Evolutionary conservation across 1,140 invertebrate species (phyloP).

Genomic region (Brachionus rotundiformis): DNA sequence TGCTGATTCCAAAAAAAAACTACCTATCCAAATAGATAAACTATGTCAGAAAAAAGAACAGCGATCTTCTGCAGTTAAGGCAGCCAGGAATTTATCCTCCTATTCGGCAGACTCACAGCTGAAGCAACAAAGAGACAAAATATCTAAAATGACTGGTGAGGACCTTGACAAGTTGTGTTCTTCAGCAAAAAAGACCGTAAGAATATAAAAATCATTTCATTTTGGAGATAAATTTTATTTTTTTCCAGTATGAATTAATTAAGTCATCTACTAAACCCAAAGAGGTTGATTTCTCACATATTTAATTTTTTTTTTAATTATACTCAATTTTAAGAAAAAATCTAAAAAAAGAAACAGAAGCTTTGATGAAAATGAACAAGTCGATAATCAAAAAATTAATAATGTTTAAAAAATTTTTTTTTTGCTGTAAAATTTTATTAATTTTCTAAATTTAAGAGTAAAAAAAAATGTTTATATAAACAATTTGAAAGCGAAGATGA

Average conservation of each 20-base stretch:
- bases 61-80: neutral
- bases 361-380: neutral
- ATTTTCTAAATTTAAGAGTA: neutral
- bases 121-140: slow-evolving; percentile 22
- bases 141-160: slow-evolving; percentile 11
- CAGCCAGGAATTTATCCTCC: neutral
- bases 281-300: neutral
- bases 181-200: slow-evolving; percentile 21
- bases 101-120: neutral
- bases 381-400: no score
- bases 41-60: slow-evolving; percentile 12
- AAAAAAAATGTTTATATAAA: neutral
- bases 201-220: neutral
- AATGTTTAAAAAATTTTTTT: no score
- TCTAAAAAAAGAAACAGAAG: slow-evolving; percentile 31
- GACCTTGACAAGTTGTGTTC: neutral
- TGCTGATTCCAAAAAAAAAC: neutral
- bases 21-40: slow-evolving; percentile 22
- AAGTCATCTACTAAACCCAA: neutral
- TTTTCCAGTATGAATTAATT: slow-evolving; percentile 33
- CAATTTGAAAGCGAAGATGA: neutral
- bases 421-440: neutral
- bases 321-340: neutral
- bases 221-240: neutral
- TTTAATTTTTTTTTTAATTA: neutral